These are phyloP conservation scores for Sarcophaga peregrina DNA, from an alignment of 1,140 invertebrate species.

Conservation along the genomic window DNA sequence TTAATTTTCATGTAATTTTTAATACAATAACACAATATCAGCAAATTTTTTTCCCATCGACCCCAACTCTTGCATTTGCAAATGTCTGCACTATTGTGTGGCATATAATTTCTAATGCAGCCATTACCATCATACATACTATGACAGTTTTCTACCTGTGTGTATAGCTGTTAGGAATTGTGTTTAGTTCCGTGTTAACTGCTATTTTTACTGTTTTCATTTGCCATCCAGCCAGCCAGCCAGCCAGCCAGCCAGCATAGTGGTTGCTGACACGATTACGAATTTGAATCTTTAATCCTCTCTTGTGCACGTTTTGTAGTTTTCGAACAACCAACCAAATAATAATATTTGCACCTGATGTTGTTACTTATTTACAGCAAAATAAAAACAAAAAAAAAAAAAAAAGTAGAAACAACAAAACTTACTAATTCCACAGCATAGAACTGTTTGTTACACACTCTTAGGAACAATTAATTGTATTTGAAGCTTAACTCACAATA, in stretches of 20 bases:
- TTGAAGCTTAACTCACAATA: neutral
- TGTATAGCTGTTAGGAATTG: neutral
- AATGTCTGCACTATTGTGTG: no score
- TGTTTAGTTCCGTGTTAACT: neutral
- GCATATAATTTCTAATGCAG: no score
- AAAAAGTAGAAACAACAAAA: no score
- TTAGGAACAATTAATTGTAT: neutral
- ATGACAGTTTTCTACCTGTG: neutral
- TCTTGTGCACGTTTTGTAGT: conserved; percentile 36
- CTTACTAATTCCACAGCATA: neutral
- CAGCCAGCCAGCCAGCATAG: neutral
- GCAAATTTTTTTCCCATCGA: no score
- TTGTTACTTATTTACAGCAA: conserved; percentile 10
- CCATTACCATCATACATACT: no score
- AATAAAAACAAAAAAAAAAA: neutral
- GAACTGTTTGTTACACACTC: neutral
- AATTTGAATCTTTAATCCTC: conserved; percentile 6
- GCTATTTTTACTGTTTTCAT: neutral
- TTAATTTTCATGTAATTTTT: no score
- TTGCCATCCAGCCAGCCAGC: neutral
- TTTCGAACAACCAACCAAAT: conserved; percentile 30
- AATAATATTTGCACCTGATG: conserved; percentile 40
- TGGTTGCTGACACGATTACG: neutral
- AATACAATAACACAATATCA: no score
- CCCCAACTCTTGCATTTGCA: no score